phyloP scores from a whole-genome alignment of 2,888 invertebrate species.

The Trimorus sp. region DNA sequence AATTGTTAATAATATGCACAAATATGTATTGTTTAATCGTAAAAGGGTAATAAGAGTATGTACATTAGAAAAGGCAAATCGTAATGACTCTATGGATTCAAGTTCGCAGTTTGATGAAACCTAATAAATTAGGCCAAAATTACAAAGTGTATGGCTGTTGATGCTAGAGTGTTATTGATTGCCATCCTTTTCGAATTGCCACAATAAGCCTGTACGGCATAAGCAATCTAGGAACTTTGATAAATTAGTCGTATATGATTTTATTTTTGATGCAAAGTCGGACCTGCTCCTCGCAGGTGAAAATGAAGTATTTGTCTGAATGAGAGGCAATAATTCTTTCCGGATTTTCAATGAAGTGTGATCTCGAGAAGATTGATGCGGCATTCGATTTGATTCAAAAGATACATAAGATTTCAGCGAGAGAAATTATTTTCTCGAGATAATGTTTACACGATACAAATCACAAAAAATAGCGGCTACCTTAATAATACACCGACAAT shows the following conservation, averaged over 20 bases:
- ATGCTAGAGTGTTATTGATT: constrained; percentile 56
- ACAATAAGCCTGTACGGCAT: constrained; percentile 48
- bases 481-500: background rate
- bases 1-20: too few species aligned
- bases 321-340: constrained; percentile 78
- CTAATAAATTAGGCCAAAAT: constrained; percentile 45
- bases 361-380: constrained; percentile 71
- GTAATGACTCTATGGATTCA: background rate
- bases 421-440: constrained; percentile 54
- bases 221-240: constrained; percentile 58
- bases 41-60: background rate
- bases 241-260: constrained; percentile 68
- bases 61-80: too few species aligned
- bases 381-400: constrained; percentile 72
- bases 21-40: background rate
- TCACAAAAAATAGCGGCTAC: constrained; percentile 26
- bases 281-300: constrained; percentile 75
- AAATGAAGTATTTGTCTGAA: constrained; percentile 76
- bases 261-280: constrained; percentile 65
- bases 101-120: constrained; percentile 14
- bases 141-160: constrained; percentile 44
- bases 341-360: constrained; percentile 68
- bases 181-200: constrained; percentile 45
- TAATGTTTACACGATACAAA: constrained; percentile 57
- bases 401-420: constrained; percentile 70